Percentiles rank a stretch among this genome's conserved stretches.
Conservation (phyloP, 2,888 invertebrate species). For the Habrosyne pyritoides region DNA sequence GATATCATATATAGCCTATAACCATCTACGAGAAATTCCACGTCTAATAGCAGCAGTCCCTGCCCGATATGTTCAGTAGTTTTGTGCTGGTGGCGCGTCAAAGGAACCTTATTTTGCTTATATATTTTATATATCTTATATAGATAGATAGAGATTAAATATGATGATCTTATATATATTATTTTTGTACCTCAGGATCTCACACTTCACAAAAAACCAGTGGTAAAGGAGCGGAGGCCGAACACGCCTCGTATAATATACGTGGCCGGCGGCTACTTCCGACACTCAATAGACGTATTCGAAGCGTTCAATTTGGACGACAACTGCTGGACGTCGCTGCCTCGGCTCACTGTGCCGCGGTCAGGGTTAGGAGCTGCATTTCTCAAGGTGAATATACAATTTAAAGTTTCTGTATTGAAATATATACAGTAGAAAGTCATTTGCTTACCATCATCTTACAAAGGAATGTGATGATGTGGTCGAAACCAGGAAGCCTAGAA, state of each 20-base stretch:
- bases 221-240: constrained; percentile 93
- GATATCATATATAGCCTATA: too few relatives aligned
- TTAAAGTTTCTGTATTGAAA: neutral
- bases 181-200: constrained; percentile 85
- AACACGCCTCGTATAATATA: constrained; percentile 95
- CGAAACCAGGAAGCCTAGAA: too few relatives aligned
- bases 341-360: constrained; percentile 92
- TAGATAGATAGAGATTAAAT: too few relatives aligned
- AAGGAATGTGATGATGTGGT: too few relatives aligned
- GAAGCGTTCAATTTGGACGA: constrained; percentile 95
- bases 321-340: constrained; percentile 91
- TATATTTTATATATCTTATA: too few relatives aligned
- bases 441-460: too few relatives aligned
- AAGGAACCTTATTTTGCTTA: too few relatives aligned
- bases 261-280: constrained; percentile 94
- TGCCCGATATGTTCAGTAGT: too few relatives aligned
- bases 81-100: too few relatives aligned
- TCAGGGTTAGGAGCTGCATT: constrained; percentile 95
- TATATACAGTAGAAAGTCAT: constrained; percentile 10
- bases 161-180: too few relatives aligned
- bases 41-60: too few relatives aligned
- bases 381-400: constrained; percentile 79
- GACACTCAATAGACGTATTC: constrained; percentile 93
- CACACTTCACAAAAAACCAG: constrained; percentile 93
- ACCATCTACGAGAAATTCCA: too few relatives aligned